These are phyloP conservation scores for Cisticola juncidis DNA, from an alignment of 2,113 vertebrate genomes.

Conservation along the genomic window DNA sequence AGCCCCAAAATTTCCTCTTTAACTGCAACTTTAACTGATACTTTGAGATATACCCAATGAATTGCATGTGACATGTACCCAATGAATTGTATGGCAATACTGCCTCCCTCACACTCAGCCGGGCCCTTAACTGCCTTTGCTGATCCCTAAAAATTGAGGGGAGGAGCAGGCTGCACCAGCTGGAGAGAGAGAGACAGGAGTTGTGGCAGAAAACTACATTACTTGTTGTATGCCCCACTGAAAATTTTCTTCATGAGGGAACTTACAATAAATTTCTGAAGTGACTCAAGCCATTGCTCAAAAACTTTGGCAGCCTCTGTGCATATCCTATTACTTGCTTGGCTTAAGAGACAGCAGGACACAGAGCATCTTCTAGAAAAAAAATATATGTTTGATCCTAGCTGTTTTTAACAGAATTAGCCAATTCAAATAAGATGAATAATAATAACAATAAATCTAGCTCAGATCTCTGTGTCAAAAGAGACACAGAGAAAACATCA, in stretches of 20 bases:
- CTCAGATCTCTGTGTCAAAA: neutral
- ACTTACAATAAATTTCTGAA: neutral
- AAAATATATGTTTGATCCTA: neutral
- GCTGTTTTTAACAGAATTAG: neutral
- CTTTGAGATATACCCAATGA: neutral
- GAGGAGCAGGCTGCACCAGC: neutral
- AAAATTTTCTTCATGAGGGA: neutral
- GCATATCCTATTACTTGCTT: neutral
- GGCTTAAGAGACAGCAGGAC: neutral
- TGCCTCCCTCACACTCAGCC: neutral
- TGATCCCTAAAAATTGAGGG: neutral
- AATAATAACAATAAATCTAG: neutral
- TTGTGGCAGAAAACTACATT: rapidly evolving
- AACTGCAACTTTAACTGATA: neutral
- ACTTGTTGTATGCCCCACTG: neutral
- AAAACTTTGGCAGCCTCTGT: neutral
- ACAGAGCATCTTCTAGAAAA: neutral
- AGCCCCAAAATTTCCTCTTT: neutral
- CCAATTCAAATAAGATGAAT: neutral
- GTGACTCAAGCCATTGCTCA: neutral
- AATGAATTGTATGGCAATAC: neutral
- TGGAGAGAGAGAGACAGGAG: neutral
- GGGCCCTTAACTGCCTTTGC: neutral
- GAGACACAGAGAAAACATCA: neutral
- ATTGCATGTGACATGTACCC: neutral